phyloP scores from a whole-genome alignment of 2,888 invertebrate species.

The Aphrophora alni region DNA sequence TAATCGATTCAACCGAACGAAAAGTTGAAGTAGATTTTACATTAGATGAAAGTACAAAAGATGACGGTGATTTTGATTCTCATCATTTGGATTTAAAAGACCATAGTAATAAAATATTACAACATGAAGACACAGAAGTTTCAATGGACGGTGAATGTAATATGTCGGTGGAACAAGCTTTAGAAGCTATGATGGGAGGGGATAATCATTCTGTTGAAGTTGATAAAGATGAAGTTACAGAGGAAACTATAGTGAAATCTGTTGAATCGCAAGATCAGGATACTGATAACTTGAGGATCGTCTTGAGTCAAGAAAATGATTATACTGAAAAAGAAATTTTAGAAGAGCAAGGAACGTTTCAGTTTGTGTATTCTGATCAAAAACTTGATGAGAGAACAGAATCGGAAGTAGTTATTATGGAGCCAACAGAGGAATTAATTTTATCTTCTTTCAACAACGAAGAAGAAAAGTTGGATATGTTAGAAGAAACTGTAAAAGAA shows the following conservation, averaged over 20 bases:
- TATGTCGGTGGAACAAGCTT: conserved; percentile 48
- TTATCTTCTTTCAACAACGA: neutral
- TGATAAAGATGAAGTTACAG: conserved; percentile 20
- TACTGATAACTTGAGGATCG: neutral
- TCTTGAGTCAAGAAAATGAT: neutral
- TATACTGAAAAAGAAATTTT: neutral
- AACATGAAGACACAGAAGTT: neutral
- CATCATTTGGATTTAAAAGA: neutral
- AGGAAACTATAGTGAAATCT: neutral
- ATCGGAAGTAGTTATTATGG: neutral
- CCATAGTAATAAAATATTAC: neutral
- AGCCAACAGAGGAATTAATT: neutral
- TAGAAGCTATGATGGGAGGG: conserved; percentile 50
- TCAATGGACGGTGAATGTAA: conserved; percentile 24
- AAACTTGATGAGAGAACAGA: conserved; percentile 9
- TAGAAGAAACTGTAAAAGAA: neutral
- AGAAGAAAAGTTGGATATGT: neutral
- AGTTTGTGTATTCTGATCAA: neutral
- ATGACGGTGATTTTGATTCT: neutral
- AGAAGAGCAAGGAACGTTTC: neutral
- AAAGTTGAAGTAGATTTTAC: neutral
- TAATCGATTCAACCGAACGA: neutral
- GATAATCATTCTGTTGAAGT: conserved; percentile 33
- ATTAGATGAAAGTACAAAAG: neutral
- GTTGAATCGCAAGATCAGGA: neutral